These are phyloP conservation scores for Psylliodes chrysocephalus DNA, from an alignment of 2,888 invertebrate genomes.

Conservation along the genomic window DNA sequence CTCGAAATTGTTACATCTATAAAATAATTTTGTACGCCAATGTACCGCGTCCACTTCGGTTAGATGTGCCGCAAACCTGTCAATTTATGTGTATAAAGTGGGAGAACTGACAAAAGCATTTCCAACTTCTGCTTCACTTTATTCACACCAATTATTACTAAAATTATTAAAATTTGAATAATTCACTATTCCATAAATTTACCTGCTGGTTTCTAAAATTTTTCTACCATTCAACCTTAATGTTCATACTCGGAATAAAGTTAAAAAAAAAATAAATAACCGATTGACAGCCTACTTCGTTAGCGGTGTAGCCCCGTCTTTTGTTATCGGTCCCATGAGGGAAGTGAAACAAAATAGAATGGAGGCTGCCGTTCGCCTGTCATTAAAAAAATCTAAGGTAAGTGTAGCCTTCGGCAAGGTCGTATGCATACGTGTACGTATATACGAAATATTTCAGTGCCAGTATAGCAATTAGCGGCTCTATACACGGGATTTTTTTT, in stretches of 20 bases:
- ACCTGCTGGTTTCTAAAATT: neutral
- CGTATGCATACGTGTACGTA: conserved; percentile 7
- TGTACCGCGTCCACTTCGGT: no score
- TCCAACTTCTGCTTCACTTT: no score
- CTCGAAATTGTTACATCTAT: no score
- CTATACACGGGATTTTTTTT: neutral
- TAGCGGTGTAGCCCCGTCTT: conserved; percentile 17
- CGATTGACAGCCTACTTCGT: conserved; percentile 8
- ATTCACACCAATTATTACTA: no score
- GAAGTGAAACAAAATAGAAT: conserved; percentile 13
- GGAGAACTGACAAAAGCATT: no score
- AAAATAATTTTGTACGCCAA: no score
- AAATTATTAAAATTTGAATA: no score
- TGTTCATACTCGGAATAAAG: neutral
- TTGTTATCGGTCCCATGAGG: conserved; percentile 17
- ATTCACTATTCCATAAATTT: no score
- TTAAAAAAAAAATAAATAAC: neutral
- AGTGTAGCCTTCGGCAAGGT: conserved; percentile 20
- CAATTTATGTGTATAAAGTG: no score
- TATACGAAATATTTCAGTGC: neutral
- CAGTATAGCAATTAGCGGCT: neutral
- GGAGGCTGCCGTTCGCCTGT: conserved; percentile 6
- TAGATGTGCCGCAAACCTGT: no score
- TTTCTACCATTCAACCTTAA: neutral
- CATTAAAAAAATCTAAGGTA: conserved; percentile 21